Evolutionary conservation across 2,888 invertebrate species (phyloP).

Genomic region (Erpobdella octoculata): DNA sequence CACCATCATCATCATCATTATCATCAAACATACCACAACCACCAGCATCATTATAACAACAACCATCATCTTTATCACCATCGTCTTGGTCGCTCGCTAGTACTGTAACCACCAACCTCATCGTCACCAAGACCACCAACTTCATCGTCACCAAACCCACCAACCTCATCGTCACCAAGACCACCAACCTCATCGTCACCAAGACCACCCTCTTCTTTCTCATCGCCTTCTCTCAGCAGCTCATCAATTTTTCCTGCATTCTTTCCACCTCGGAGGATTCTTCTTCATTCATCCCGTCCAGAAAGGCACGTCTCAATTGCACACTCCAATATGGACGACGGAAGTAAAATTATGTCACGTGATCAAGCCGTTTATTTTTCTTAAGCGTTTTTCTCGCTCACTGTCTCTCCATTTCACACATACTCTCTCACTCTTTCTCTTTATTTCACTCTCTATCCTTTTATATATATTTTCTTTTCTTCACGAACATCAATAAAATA

Average conservation of each 20-base stretch:
- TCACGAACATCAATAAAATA: no score
- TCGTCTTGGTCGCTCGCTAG: no score
- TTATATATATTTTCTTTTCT: no score
- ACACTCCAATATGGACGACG: slow-evolving; percentile 1
- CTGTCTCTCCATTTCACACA: no score
- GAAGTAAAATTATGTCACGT: slow-evolving; percentile 11
- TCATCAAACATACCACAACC: no score
- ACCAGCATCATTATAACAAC: no score
- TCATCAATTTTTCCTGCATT: slow-evolving; percentile 9
- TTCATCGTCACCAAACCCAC: background rate
- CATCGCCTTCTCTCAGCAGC: background rate
- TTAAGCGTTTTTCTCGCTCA: background rate
- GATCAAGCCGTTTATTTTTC: slow-evolving; percentile 9
- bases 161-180: background rate
- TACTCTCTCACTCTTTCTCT: no score
- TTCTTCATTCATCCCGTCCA: background rate
- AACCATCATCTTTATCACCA: no score
- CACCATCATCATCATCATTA: no score
- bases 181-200: background rate
- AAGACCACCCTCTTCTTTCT: background rate
- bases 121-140: background rate
- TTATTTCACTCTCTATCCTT: no score
- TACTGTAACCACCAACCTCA: no score
- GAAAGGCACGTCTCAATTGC: slow-evolving; percentile 11
- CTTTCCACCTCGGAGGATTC: background rate